A percentile compares a stretch with the other conserved stretches of the same genome.
Evolutionary conservation across 2,113 vertebrate genomes (phyloP).

Genomic region (Apaloderma vittatum): DNA sequence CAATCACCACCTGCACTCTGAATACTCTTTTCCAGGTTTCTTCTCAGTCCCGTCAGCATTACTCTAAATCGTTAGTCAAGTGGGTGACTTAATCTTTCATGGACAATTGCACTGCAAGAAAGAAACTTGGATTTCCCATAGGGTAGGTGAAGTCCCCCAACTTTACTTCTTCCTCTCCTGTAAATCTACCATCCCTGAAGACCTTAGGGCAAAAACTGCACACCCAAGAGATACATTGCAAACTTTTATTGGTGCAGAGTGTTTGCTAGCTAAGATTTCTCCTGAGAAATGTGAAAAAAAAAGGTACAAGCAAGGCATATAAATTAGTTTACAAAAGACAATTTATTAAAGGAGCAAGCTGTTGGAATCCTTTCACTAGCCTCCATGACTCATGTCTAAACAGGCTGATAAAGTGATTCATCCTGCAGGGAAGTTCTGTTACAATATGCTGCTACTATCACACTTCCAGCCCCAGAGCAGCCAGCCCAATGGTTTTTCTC

Average conservation of each 20-base stretch:
- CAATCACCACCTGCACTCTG: not conserved
- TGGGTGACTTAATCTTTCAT: not conserved
- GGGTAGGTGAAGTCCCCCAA: not conserved
- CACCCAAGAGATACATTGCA: fast-evolving
- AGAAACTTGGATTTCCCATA: not conserved
- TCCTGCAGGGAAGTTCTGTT: not conserved
- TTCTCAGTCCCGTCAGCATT: not conserved
- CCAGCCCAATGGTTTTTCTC: slow-evolving; percentile 1
- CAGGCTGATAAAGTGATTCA: not conserved
- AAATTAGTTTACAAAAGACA: not conserved
- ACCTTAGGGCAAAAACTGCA: not conserved
- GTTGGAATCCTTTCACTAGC: not conserved
- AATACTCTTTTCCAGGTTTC: not conserved
- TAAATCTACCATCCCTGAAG: not conserved
- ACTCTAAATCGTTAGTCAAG: not conserved
- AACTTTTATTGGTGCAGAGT: not conserved
- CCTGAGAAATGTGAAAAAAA: not conserved
- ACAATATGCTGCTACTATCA: not conserved
- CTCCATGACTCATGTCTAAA: not conserved
- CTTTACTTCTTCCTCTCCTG: not conserved
- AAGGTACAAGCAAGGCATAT: not conserved
- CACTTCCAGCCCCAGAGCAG: not conserved
- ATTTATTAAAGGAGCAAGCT: not conserved
- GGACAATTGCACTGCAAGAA: not conserved
- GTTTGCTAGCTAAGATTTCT: not conserved